phyloP scores from a whole-genome alignment of 2,888 invertebrate species.

The Alloplasta piceator region DNA sequence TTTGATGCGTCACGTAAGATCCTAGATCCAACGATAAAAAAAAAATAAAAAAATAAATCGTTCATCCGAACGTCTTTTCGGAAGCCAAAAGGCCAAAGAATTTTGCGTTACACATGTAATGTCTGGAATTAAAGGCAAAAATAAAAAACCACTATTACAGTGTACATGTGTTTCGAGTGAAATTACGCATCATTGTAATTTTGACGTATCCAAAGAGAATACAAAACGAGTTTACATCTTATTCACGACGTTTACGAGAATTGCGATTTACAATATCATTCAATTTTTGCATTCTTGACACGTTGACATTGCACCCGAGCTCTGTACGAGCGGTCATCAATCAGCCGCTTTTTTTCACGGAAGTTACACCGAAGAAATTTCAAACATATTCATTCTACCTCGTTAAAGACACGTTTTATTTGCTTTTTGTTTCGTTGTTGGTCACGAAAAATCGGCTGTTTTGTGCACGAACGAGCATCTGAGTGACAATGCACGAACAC shows the following conservation, averaged over 20 bases:
- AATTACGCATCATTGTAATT: constrained; percentile 35
- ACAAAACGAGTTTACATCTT: constrained; percentile 23
- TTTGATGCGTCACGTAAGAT: constrained; percentile 67
- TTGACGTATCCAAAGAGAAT: constrained; percentile 32
- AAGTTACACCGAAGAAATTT: constrained; percentile 58
- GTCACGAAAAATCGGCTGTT: constrained; percentile 8
- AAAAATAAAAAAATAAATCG: too few relatives aligned
- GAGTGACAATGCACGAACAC: not conserved
- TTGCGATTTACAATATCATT: constrained; percentile 32
- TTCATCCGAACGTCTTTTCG: constrained; percentile 35
- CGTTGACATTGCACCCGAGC: constrained; percentile 54
- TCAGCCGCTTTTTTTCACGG: constrained; percentile 59
- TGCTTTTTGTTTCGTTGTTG: constrained; percentile 1
- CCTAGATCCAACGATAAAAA: constrained; percentile 31
- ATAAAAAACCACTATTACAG: too few relatives aligned
- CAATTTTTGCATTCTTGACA: constrained; percentile 41
- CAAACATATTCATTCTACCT: constrained; percentile 44
- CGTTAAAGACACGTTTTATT: constrained; percentile 13
- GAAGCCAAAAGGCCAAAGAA: constrained; percentile 44
- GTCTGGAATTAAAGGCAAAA: too few relatives aligned
- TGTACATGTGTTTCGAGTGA: too few relatives aligned
- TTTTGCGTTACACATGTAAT: not conserved
- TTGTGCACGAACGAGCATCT: constrained; percentile 4
- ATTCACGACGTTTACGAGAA: constrained; percentile 35
- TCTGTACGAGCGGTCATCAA: constrained; percentile 50